Percentiles rank a stretch among this genome's conserved stretches.
Evolutionary conservation across 1,140 invertebrate genomes (phyloP).

Genomic region (Matsumurasca onukii): DNA sequence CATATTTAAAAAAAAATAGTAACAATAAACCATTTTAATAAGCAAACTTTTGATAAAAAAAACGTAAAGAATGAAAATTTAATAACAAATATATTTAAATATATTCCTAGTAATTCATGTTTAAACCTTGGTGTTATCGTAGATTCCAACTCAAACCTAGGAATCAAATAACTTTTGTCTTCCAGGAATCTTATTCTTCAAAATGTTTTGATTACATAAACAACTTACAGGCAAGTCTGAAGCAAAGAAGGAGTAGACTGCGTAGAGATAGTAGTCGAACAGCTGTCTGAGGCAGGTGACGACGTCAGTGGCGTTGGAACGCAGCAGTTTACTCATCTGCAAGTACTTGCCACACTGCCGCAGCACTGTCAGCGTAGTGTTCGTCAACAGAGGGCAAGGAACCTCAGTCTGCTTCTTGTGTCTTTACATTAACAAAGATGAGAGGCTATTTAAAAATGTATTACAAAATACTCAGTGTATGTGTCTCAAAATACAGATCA

Average conservation of each 20-base stretch:
- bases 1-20: too few relatives aligned
- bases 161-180: too few relatives aligned
- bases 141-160: too few relatives aligned
- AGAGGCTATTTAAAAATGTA: neutral
- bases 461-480: too few relatives aligned
- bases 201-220: neutral
- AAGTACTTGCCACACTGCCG: conserved; percentile 91
- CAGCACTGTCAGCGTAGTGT: conserved; percentile 90
- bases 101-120: too few relatives aligned
- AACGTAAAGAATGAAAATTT: too few relatives aligned
- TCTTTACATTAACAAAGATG: neutral
- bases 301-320: conserved; percentile 90
- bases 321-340: conserved; percentile 89
- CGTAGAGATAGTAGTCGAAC: conserved; percentile 93
- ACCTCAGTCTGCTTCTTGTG: neutral
- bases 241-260: conserved; percentile 88
- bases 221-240: conserved; percentile 62
- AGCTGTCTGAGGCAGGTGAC: conserved; percentile 89
- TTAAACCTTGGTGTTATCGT: too few relatives aligned
- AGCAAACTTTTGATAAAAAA: too few relatives aligned
- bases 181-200: too few relatives aligned
- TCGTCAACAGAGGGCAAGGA: conserved; percentile 69
- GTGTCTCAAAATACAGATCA: neutral
- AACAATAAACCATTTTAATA: too few relatives aligned
- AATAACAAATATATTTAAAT: too few relatives aligned